Evolutionary conservation across 2,797 vertebrate genomes (phyloP), one percentile per base, ranked within the genome.

Genomic region (Sibirionetta formosa): DNA sequence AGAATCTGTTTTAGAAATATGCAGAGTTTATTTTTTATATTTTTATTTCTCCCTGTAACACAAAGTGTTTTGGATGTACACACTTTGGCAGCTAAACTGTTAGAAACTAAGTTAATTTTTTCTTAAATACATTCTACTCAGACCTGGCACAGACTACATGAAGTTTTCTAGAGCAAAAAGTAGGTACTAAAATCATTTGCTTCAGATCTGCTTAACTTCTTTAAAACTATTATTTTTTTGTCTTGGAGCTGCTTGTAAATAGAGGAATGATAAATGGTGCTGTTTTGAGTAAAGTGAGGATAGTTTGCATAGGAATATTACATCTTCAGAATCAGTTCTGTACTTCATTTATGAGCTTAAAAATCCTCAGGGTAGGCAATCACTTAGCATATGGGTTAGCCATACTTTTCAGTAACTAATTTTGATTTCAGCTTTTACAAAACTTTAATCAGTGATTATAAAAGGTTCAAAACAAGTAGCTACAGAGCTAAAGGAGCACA

Each of bases 381-480:
- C 23, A n/a, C 36, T 91, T 87, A 46, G 44, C 38, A 33, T 88
- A 54, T 61, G 66, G 44, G 27, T 61, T 80, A 76, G 46, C 38
- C 13, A 8, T 78, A 48, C 76, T 83, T 83, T 42, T 95, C 46
- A 94, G 26, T 95, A 91, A 87, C 89, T 92, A 84, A 90, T 95
- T 94, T 76, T 88, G 22, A 94, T 73, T 80, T 88, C 70, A 86
- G 63, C 42, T 90, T 72, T 87, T 93, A n/a, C 23, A 51, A 69
- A 84, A 66, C 79, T 94, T 66, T 72, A 60, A 33, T 65, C 42
- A 56, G 63, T 91, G 63, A 69, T 75, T 89, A 53, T 53, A 75
- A 65, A 90, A 60, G 50, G 86, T 84, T 88, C 63, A 84, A 90
- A 72, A 57, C 50, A 54, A 82, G 69, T 4, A 79, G 36, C 50